A percentile compares a stretch with the other conserved stretches of the same genome.
These are phyloP conservation scores for Sterrhoptilus dennistouni DNA, from an alignment of 2,113 vertebrate genomes.

Conservation along the genomic window DNA sequence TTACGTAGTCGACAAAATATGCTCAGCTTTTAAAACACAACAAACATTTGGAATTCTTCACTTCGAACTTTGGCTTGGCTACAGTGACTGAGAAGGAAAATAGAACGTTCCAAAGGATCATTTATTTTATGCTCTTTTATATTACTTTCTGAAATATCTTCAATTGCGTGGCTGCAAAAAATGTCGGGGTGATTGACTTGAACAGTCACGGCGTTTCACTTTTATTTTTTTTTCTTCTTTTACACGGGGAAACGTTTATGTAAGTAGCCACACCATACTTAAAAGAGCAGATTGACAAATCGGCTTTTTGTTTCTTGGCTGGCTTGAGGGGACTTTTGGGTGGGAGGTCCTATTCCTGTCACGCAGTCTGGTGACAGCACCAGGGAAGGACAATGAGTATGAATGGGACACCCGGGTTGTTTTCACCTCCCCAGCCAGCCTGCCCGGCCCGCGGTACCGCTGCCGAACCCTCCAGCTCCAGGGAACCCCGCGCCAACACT, in stretches of 20 bases:
- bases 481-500: neutral
- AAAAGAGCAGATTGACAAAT: neutral
- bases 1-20: neutral
- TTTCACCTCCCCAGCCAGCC: neutral
- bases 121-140: neutral
- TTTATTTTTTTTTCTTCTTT: neutral
- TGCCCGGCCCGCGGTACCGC: neutral
- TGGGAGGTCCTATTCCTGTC: neutral
- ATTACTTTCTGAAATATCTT: neutral
- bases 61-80: neutral
- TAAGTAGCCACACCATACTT: neutral
- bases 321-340: neutral
- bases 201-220: rapidly evolving
- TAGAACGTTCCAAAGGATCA: neutral
- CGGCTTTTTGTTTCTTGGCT: neutral
- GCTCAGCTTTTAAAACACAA: neutral
- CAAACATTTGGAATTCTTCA: neutral
- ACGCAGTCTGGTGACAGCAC: neutral
- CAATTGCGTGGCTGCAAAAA: neutral
- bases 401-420: neutral
- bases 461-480: rapidly evolving
- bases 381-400: rapidly evolving
- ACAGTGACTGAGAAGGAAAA: neutral
- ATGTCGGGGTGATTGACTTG: neutral
- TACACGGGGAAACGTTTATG: neutral